Evolutionary conservation across 2,797 vertebrate genomes (phyloP), one percentile per base, ranked within the genome.

Genomic region (Mormyrus proboscirostris): DNA sequence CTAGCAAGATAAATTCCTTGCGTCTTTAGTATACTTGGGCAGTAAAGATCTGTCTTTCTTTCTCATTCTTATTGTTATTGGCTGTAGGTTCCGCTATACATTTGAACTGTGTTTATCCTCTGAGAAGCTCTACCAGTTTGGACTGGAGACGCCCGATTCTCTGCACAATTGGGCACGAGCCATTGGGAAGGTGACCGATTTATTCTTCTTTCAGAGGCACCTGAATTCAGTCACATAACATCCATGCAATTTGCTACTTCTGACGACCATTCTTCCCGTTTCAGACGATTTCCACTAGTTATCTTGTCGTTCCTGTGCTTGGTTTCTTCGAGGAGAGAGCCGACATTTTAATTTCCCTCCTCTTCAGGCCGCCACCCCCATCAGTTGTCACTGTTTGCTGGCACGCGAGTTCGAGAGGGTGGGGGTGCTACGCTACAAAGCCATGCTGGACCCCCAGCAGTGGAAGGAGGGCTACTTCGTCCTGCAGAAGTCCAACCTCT

Each of bases 401-500:
- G 96, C 95, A 1, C 96, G 97, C 0, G 97, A 98, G 93, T 97
- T 99, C 92, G 96, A 98, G 92, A 96, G 97, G 0, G 96, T 98
- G 49, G 98, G 98, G 0, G 95, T 96, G 47, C 95, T 99, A 89
- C 95, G 95, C 86, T 98, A 98, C 94, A 96, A 97, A 87, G 98
- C 97, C 90, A 97, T 98, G 97, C 88, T 97, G 91, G 97, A 97
- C 92, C 96, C 98, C 0, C 97, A 96, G 92, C 94, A 95, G 92
- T 99, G 98, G 98, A 97, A 97, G 93, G 95, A 96, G 86, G 98
- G 97, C 47, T 97, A 96, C 90, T 99, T 98, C 91, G 96, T 99
- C 90, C 96, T 99, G 91, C 98, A 98, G 93, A 99, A 98, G 93
- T 97, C 97, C 76, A 98, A 98, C 92, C 97, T 99, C 79, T 99